Evolutionary conservation across 2,797 vertebrate genomes (phyloP), one percentile per base, ranked within the genome.

Genomic region (Heteromormyrus szaboi): DNA sequence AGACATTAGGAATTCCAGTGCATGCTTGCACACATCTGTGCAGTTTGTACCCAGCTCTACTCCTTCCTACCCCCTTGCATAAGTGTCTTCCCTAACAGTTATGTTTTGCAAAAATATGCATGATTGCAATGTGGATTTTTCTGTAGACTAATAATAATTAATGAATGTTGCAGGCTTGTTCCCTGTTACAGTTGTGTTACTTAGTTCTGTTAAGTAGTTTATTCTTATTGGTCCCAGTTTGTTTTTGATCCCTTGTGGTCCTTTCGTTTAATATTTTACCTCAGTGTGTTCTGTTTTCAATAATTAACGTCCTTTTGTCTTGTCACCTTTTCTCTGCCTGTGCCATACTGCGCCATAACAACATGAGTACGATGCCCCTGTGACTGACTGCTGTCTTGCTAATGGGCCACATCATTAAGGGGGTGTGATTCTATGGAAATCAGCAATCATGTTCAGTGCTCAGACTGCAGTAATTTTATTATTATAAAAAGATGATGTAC

Each of bases 341-440:
- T 22, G 2, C 56, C 56, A 22, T 22, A n/a, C 7, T 59, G 56
- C 4, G n/a, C 7, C 56, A 1, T 62, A 62, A 22, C 56, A 62
- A 22, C 56, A 2, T 2, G 83, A 86, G 8, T 19, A 50, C 11
- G 56, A 56, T 14, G 33, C 81, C 56, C 37, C n/a, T 19, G 56
- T 86, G 88, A 53, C 83, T 37, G 88, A 89, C 72, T 89, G 83
- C 83, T 56, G 53, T 86, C 88, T 62, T 11, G 84, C 83, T 86
- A 89, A 89, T 89, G 88, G 83, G 56, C 8, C 25, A 8, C 59
- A 72, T 86, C 56, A 86, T 86, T 89, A 86, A 53, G 51, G 46
- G 12, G 9, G 48, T 59, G 41, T 51, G 83, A 68, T 85, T 86
- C 44, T 37, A 83, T 68, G 41, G 83, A 4, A 44, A 68, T 85